Evolutionary conservation across 2,888 invertebrate species (phyloP), one percentile per base, ranked within the genome.

Genomic region (Emmelina monodactyla): DNA sequence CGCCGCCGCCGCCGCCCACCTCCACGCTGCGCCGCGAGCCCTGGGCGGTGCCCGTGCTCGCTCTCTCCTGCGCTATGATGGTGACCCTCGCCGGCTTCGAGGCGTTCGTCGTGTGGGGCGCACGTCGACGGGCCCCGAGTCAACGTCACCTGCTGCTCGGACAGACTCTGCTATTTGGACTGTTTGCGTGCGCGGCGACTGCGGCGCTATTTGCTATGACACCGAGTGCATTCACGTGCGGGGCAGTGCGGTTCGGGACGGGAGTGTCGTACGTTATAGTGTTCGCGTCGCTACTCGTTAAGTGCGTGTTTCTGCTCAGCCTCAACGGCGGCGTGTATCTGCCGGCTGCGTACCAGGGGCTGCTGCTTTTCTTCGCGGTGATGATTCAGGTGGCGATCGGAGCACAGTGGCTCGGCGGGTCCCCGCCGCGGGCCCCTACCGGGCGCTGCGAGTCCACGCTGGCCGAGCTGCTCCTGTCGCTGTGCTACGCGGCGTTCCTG

Each of bases 291-390:
- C 83, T 97, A 33, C 84, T 97, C 50, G 96, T 96, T 45, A 96
- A 97, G 75, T 92, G 94, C 68, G 93, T 96, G 47, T 95, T 96
- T 65, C 84, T 96, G 40, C 86, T 96, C 47, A 94, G 94, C 58
- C 85, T 95, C 41, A 94, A 95, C 69, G 88, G 91, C 35, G 94
- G 92, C 41, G 93, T 94, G 33, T 95, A 96, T 62, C 82, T 96
- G 36, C 94, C 94, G 35, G 94, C 95, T 5, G 90, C 93, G 10
- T 96, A 96, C 69, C 96, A 96, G 75, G 91, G 88, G 43, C 83
- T 96, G 16, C 83, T 97, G 49, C 82, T 96, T 47, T 86, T 94
- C 53, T 96, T 96, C 63, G 93, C 94, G 15, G 91, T 95, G 39
- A 86, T 93, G 60, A 94, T 95, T 45, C 94, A 94, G 79, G 88